These are phyloP conservation scores for Cataglyphis hispanica DNA, from an alignment of 1,140 invertebrate genomes.

Conservation along the genomic window DNA sequence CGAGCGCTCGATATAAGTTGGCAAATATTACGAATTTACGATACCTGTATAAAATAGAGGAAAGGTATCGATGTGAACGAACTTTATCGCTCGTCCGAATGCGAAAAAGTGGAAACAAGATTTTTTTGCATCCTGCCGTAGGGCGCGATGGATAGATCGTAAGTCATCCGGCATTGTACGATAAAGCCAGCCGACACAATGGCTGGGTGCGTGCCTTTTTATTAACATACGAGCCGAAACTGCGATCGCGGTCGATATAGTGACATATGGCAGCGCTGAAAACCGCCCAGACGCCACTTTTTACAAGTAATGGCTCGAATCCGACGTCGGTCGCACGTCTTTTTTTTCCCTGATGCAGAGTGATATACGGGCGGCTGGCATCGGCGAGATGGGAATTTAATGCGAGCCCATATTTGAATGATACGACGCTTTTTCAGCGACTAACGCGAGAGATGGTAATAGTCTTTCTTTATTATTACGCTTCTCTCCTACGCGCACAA, in stretches of 20 bases:
- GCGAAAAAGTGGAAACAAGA: slow-evolving; percentile 47
- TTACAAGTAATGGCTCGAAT: slow-evolving; percentile 59
- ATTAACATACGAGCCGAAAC: slow-evolving; percentile 60
- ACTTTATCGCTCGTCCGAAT: slow-evolving; percentile 28
- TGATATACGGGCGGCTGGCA: slow-evolving; percentile 56
- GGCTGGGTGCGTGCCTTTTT: slow-evolving; percentile 48
- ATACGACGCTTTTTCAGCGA: slow-evolving; percentile 56
- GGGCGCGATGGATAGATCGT: slow-evolving; percentile 37
- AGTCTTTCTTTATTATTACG: slow-evolving; percentile 59
- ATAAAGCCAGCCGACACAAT: slow-evolving; percentile 44
- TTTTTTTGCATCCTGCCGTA: slow-evolving; percentile 39
- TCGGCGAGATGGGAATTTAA: slow-evolving; percentile 60
- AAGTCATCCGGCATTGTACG: slow-evolving; percentile 49
- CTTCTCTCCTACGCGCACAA: slow-evolving; percentile 28
- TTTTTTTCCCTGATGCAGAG: slow-evolving; percentile 31
- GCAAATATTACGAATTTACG: slow-evolving; percentile 35
- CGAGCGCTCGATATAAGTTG: slow-evolving; percentile 17
- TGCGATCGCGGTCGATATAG: slow-evolving; percentile 61
- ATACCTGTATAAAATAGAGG: neutral
- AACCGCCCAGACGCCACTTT: slow-evolving; percentile 44
- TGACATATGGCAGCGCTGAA: slow-evolving; percentile 57
- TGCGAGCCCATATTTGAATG: slow-evolving; percentile 58
- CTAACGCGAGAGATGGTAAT: slow-evolving; percentile 41
- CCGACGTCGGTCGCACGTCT: slow-evolving; percentile 49
- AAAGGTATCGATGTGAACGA: neutral